Evolutionary conservation across 2,113 vertebrate genomes (phyloP), one percentile per base, ranked within the genome.

Genomic region (Haemorhous mexicanus): DNA sequence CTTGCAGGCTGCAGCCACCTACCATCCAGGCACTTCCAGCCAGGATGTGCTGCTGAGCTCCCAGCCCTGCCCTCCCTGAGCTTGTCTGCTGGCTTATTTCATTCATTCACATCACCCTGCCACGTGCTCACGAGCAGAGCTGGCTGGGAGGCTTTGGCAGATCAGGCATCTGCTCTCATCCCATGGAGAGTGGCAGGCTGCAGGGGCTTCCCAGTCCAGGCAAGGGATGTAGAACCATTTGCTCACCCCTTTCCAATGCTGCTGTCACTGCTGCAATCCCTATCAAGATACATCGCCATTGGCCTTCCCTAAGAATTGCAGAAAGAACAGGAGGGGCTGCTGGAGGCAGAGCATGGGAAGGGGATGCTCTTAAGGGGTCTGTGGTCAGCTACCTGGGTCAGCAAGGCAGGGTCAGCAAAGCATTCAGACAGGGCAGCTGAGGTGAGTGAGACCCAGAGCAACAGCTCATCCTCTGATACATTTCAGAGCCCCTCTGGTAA

Each of bases 261-360:
- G 49, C 44, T 4, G 4, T 52, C 58, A 17, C 18, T 82, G 52
- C 30, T 4, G 4, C 53, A 59, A 24, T 64, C 19, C 4, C 1
- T 18, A 6, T 4, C 44, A 47, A 78, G 33, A 33, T 2, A 16
- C 0, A 5, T 2, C 37, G 56, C 8, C 17, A 53, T 17, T 37
- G 20, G 19, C 15, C 13, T 9, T 77, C 74, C 55, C 32, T 26
- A 22, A 64, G 30, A 64, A 69, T 0, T 19, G 4, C 35, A 56
- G 30, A 21, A 80, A 84, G 39, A 83, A 27, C 46, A 30, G 62
- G 1, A 83, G 44, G n/a, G 20, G 56, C 26, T 90, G 72, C 67
- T 87, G 41, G 19, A 41, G 37, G 19, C 3, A 11, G 41, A 91
- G 16, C 46, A 24, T 15, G 21, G 37, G 8, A 74, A 37, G 10